These are phyloP conservation scores for Musca domestica DNA, from an alignment of 1,140 invertebrate species.

Conservation along the genomic window DNA sequence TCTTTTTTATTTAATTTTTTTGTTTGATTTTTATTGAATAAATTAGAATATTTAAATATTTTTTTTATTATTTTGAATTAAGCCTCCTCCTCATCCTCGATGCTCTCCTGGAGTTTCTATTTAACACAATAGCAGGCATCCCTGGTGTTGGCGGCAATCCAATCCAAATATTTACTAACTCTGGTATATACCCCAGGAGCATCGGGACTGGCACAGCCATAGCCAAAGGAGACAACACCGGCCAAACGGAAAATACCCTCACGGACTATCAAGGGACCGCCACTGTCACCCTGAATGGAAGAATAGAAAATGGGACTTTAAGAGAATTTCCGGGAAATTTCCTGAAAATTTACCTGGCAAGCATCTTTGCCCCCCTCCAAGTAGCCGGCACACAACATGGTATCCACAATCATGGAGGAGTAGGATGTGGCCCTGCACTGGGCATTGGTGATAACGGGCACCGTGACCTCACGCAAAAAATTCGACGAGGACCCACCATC, in stretches of 20 bases:
- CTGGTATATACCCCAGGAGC: constrained; percentile 70
- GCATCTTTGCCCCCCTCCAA: constrained; percentile 86
- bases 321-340: constrained; percentile 1
- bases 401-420: constrained; percentile 84
- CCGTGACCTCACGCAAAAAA: constrained; percentile 74
- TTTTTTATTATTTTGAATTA: background rate
- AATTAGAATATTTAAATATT: too few species aligned
- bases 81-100: too few species aligned
- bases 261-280: constrained; percentile 84
- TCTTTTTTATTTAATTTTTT: too few species aligned
- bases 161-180: constrained; percentile 46
- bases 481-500: constrained; percentile 82
- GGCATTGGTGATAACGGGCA: constrained; percentile 89
- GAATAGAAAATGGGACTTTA: constrained; percentile 21
- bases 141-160: constrained; percentile 47
- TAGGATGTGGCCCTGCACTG: constrained; percentile 81
- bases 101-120: too few species aligned
- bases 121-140: constrained; percentile 45
- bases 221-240: constrained; percentile 72
- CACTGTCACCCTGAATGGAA: constrained; percentile 54
- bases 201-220: constrained; percentile 78
- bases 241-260: constrained; percentile 83
- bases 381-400: constrained; percentile 88
- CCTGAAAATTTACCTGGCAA: constrained; percentile 65
- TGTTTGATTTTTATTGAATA: too few species aligned